Base-by-base conservation (phyloP, 2,113 vertebrate genomes). In the Aphyosemion australe region DNA sequence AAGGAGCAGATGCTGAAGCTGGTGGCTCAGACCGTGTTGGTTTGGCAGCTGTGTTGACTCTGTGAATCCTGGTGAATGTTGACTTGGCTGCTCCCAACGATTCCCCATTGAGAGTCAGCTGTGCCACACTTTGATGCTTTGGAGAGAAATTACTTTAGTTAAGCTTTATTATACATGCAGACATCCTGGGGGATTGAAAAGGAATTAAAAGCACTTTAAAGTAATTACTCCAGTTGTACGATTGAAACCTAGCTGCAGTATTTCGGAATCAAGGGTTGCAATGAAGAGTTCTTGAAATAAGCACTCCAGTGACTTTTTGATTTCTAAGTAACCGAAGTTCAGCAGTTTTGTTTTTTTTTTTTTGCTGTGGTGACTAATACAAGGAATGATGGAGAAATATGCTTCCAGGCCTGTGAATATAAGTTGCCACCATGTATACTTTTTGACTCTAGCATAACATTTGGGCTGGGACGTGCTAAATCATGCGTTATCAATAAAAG, bases 21-120 rank as follows among this genome's bases (percentile, higher is more conserved):
- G 89, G 90, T 88, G 90, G 86, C 77, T 86, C 79, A 79, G 80
- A 73, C 87, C 74, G 76, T 55, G 73, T 83, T 63, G 84, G 79
- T 79, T 88, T 91, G 91, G 90, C 90, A 91, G 89, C 85, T 88
- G 82, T 89, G 90, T 92, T 88, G 91, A 91, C 84, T 84, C 84
- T 86, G 85, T 82, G 80, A 88, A 90, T 90, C 87, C 78, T 54
- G 68, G 84, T 89, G 87, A 87, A 88, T 91, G 89, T 89, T 89
- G 88, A 91, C 88, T 91, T 87, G 89, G 89, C 89, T 87, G 79
- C 78, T 86, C 83, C 69, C 58, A 91, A 86, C 61, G 76, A 76
- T 85, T 91, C 83, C 84, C 84, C 63, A 82, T 91, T 88, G 89
- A 91, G 87, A 87, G 84, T 90, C 83, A 90, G 89, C 89, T 92